Evolutionary conservation across 2,113 vertebrate species (phyloP).

Genomic region (Myiopsitta monachus): DNA sequence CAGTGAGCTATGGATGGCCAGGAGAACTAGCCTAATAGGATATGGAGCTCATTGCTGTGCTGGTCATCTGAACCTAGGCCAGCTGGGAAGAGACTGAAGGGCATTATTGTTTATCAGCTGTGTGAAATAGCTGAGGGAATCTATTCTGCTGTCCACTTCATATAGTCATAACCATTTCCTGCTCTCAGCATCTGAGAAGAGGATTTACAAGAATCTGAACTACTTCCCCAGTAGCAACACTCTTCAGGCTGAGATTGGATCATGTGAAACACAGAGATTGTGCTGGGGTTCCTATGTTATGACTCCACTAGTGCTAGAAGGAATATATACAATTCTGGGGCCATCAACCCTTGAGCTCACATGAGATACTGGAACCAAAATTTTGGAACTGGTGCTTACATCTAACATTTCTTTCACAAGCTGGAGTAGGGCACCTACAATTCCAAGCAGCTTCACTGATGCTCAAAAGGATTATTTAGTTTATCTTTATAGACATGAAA

Average conservation of each 20-base stretch:
- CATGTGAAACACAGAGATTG: neutral
- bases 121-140: neutral
- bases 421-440: neutral
- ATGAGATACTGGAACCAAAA: neutral
- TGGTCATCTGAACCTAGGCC: conserved; percentile 16
- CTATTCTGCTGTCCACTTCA: neutral
- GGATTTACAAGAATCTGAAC: neutral
- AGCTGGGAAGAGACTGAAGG: conserved; percentile 17
- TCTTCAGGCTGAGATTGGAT: neutral
- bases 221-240: neutral
- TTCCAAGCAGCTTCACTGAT: neutral
- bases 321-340: neutral
- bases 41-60: conserved; percentile 18
- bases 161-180: neutral
- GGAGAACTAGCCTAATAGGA: neutral
- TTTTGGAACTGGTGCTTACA: neutral
- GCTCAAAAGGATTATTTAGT: accelerated
- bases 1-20: neutral
- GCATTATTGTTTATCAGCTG: neutral
- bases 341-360: neutral
- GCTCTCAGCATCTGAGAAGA: neutral
- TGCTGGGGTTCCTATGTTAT: neutral
- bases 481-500: neutral
- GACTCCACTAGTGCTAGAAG: neutral
- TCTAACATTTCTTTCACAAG: neutral